Evolutionary conservation across 1,140 invertebrate species (phyloP), one percentile per base, ranked within the genome.

Genomic region (Penaeus vannamei): DNA sequence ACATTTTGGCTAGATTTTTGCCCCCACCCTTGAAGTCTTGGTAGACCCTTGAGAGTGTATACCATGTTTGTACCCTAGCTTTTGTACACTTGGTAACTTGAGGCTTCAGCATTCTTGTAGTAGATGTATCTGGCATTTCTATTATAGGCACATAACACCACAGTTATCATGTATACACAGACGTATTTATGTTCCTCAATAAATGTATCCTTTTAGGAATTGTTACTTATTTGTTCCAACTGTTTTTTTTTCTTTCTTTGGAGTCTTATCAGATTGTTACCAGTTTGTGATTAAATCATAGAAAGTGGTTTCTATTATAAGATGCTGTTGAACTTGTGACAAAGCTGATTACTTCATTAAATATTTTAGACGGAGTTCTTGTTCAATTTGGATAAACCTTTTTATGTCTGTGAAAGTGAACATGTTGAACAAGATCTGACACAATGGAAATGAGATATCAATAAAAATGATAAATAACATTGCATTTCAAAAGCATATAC

Each of bases 171-270:
- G 87, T 89, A 89, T 90, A 90, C 84, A 90, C 88, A 90, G 84
- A 90, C 88, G 76, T 85, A 90, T 86, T 90, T 90, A 85, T 90
- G 88, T 90, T 90, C 88, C 88, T 90, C 88, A 90, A 90, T 90
- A 90, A 85, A 90, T 90, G 88, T 90, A 90, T 85, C 88, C 88
- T 90, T 90, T 90, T 90, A 90, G 88, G 88, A 86, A 82, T 66
- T 77, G 61, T 60, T 82, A 69, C 46, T 66, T 64, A 72, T 53
- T 72, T 66, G 26, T 85, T 64, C 83, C 80, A 81, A 81, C 79
- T 59, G n/a, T n/a, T 81, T 59, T 59, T 81, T 81, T 59, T 59
- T 53, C n/a, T 59, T 59, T 36, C 36, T 59, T 81, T 46, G 79
- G 79, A 59, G 79, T 46, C 46, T 59, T 53, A 59, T 81, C 46